These are phyloP conservation scores for Himalopsyche japonica DNA, from an alignment of 2,888 invertebrate species.

Conservation along the genomic window DNA sequence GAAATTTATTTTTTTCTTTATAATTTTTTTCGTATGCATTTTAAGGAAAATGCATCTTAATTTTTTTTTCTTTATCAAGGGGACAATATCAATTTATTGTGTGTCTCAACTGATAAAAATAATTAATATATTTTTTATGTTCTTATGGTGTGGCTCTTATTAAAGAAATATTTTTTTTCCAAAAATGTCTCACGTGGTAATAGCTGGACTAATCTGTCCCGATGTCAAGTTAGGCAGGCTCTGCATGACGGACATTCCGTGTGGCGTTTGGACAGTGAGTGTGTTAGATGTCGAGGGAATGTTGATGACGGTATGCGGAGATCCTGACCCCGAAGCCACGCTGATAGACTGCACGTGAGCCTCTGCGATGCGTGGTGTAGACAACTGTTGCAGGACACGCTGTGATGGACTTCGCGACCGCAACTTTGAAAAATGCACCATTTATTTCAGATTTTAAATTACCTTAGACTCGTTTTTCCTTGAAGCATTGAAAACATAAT, in stretches of 20 bases:
- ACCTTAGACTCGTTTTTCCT: no score
- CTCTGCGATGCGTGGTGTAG: not conserved
- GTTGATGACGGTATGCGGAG: conserved; percentile 49
- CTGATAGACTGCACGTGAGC: not conserved
- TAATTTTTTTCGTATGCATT: no score
- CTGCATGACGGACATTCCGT: conserved; percentile 67
- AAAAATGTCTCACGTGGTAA: conserved; percentile 50
- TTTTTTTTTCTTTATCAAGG: no score
- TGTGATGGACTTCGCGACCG: not conserved
- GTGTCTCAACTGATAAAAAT: no score
- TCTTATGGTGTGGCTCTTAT: no score
- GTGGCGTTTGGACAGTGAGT: conserved; percentile 72
- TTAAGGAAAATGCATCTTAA: no score
- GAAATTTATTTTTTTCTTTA: no score
- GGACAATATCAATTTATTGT: no score
- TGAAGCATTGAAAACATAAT: no score
- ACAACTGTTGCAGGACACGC: not conserved
- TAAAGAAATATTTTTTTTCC: no score
- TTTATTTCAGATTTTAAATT: not conserved
- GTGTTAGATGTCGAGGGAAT: conserved; percentile 68
- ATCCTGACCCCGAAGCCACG: conserved; percentile 40
- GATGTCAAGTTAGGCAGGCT: conserved; percentile 76
- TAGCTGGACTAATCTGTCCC: conserved; percentile 2
- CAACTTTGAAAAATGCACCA: not conserved
- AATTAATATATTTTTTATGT: no score